Evolutionary conservation across 1,140 invertebrate species (phyloP), one percentile per base, ranked within the genome.

Genomic region (Drosophila lacteicornis): DNA sequence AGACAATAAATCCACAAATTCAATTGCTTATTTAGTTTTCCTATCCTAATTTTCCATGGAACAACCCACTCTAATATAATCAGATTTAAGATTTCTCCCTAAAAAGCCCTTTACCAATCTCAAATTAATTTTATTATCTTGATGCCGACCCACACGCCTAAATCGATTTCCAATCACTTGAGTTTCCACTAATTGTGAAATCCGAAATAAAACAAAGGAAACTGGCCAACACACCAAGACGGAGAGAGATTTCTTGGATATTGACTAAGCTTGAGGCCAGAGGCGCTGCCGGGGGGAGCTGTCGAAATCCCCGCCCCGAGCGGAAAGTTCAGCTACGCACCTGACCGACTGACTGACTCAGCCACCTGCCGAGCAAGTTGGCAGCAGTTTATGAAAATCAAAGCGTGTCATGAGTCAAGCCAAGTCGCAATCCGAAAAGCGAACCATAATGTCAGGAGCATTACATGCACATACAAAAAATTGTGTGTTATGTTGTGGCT

Each of bases 131-230:
- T 69, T 51, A 62, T 62, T 46, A 69, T 49, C 67, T 69, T 60
- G 47, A 82, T 79, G 51, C 15, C 65, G 33, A 49, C 68, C 70
- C 70, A 73, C 66, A 62, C 56, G 60, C 47, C 50, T 30, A 25
- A 79, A 77, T 66, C 75, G 53, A 67, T 82, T 86, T 61, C 25
- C 66, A 74, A 56, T 73, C 55, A 33, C 76, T 71, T 66, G 53
- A 69, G 79, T 88, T 87, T 87, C 68, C 80, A 80, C 49, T 61
- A 65, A 87, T 87, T 87, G 83, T 78, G 83, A 87, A 87, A 87
- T 87, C 55, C 33, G 46, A 65, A 67, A 56, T 36, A 63, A 69
- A 60, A 67, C 47, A 76, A 59, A 76, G 62, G 43, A 76, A 75
- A 50, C 46, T 53, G 53, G 7, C 58, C 47, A 22, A 25, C 42